phyloP scores from a whole-genome alignment of 2,888 invertebrate species.

The Zonitis immaculata region DNA sequence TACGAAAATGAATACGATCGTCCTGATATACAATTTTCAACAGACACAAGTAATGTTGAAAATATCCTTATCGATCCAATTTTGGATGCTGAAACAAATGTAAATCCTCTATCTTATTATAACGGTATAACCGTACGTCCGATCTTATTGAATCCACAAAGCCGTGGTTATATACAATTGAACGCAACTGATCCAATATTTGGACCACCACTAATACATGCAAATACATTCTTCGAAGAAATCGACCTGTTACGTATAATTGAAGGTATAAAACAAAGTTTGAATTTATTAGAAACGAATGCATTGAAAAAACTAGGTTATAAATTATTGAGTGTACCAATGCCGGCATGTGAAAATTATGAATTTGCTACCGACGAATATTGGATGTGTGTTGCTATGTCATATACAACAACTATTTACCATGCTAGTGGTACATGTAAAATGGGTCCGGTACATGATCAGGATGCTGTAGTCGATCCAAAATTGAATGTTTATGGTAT shows the following conservation, averaged over 20 bases:
- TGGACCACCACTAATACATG: slow-evolving; percentile 68
- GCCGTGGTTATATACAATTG: slow-evolving; percentile 59
- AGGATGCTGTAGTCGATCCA: slow-evolving; percentile 62
- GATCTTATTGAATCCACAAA: slow-evolving; percentile 59
- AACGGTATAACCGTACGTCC: slow-evolving; percentile 59
- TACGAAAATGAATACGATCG: slow-evolving; percentile 48
- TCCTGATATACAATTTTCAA: slow-evolving; percentile 65
- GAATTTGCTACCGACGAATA: slow-evolving; percentile 62
- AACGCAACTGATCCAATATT: slow-evolving; percentile 66
- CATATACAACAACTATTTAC: slow-evolving; percentile 66
- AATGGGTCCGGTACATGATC: slow-evolving; percentile 63
- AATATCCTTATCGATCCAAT: slow-evolving; percentile 58
- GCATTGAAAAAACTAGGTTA: slow-evolving; percentile 57
- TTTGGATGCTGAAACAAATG: slow-evolving; percentile 41
- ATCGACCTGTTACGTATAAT: slow-evolving; percentile 60
- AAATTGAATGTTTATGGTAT: slow-evolving; percentile 61
- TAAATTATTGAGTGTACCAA: slow-evolving; percentile 52
- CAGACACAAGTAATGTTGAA: slow-evolving; percentile 55
- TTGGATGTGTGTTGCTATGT: slow-evolving; percentile 59
- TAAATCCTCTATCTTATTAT: slow-evolving; percentile 59
- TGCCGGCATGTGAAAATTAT: slow-evolving; percentile 56
- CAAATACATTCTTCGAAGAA: slow-evolving; percentile 62
- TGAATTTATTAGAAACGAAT: slow-evolving; percentile 57
- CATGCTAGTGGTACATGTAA: slow-evolving; percentile 68
- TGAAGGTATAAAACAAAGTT: slow-evolving; percentile 57